These are phyloP conservation scores for Sesia bembeciformis DNA, from an alignment of 2,888 invertebrate genomes.

Conservation along the genomic window DNA sequence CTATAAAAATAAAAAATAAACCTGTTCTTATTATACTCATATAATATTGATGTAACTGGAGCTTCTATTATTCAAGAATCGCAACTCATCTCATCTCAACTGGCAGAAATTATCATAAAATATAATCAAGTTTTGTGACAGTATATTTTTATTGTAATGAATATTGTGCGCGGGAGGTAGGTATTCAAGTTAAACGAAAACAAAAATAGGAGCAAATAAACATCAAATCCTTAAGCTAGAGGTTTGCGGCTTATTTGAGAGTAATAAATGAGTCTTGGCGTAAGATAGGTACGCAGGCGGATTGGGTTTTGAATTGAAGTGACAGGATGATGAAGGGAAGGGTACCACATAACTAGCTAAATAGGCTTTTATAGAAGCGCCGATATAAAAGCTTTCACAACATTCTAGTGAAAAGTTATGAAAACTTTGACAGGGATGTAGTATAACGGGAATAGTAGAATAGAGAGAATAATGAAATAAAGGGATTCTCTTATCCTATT, in stretches of 20 bases:
- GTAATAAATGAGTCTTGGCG: conserved; percentile 25
- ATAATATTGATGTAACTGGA: too few relatives aligned
- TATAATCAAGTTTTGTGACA: neutral
- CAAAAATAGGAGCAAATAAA: neutral
- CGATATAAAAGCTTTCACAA: conserved; percentile 1
- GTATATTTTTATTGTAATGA: neutral
- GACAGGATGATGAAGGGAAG: conserved; percentile 36
- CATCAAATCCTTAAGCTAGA: neutral
- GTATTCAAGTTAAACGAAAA: neutral
- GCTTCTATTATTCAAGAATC: too few relatives aligned
- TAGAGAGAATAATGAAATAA: too few relatives aligned
- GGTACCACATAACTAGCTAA: conserved; percentile 10
- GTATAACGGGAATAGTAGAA: too few relatives aligned
- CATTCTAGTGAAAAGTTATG: neutral
- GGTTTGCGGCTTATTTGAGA: conserved; percentile 6
- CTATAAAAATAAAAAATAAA: too few relatives aligned
- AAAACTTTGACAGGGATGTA: too few relatives aligned
- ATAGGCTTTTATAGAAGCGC: conserved; percentile 9
- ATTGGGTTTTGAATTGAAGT: conserved; percentile 36
- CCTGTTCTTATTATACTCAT: too few relatives aligned
- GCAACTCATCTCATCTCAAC: too few relatives aligned
- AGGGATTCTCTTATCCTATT: too few relatives aligned
- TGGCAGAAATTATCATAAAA: too few relatives aligned
- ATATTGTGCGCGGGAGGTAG: neutral
- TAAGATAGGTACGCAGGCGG: conserved; percentile 17